Percentiles rank a stretch among this genome's conserved stretches.
These are phyloP conservation scores for Psilopsiagon aymara DNA, from an alignment of 2,113 vertebrate species.

Conservation along the genomic window DNA sequence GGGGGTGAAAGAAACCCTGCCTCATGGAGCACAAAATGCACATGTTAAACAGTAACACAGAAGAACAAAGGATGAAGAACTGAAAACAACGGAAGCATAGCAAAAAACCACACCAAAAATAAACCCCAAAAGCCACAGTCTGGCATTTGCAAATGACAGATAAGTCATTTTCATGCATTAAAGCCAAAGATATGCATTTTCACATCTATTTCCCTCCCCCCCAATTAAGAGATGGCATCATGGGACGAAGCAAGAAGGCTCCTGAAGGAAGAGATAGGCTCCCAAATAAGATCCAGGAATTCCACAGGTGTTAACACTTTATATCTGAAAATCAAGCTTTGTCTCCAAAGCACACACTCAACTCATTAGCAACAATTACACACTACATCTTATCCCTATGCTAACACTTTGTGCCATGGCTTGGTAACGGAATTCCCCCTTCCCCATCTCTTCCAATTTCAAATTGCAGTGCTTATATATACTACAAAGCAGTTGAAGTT, in stretches of 20 bases:
- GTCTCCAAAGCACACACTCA: neutral
- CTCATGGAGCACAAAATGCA: neutral
- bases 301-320: neutral
- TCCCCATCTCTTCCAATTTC: neutral
- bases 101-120: too few species aligned
- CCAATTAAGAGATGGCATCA: neutral
- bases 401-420: neutral
- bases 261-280: neutral
- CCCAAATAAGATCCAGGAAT: neutral
- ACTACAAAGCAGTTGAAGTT: neutral
- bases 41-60: neutral
- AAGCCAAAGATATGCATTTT: fast-evolving
- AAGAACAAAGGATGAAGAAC: neutral
- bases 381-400: neutral
- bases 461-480: neutral
- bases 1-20: neutral
- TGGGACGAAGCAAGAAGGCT: neutral
- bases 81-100: neutral
- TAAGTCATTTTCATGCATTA: neutral
- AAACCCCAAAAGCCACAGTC: neutral
- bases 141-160: neutral
- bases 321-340: neutral
- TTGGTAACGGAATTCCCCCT: neutral
- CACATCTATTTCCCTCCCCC: too few species aligned
- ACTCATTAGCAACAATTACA: neutral